Evolutionary conservation across 37 sponge, comb jelly and placozoan genomes (phyloP).

Genomic region (Dysidea cf. avara): DNA sequence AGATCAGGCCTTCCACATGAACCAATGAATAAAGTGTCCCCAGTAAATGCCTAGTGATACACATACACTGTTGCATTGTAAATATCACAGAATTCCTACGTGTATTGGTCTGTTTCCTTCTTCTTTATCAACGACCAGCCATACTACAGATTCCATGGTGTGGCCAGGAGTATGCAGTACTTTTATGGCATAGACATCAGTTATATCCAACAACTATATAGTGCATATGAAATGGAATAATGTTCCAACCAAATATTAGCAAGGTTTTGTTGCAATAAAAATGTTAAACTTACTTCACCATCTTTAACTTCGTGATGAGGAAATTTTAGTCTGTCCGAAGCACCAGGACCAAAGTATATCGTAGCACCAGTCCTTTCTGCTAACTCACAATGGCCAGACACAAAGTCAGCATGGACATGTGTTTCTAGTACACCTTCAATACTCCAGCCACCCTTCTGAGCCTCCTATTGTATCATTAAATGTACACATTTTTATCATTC

Average conservation of each 20-base stretch:
- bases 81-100: constrained; percentile 10
- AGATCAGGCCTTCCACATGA: constrained; percentile 92
- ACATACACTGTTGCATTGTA: too few relatives aligned
- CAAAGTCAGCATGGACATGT: constrained; percentile 94
- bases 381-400: constrained; percentile 85
- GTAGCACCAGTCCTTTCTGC: constrained; percentile 45
- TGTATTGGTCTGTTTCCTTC: constrained; percentile 49
- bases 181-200: constrained; percentile 47
- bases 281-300: constrained; percentile 48
- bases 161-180: constrained; percentile 86
- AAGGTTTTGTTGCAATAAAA: background rate
- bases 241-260: background rate
- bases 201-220: constrained; percentile 54
- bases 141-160: constrained; percentile 86
- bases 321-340: constrained; percentile 59
- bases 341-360: constrained; percentile 83
- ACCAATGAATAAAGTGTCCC: constrained; percentile 91
- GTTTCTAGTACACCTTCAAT: constrained; percentile 73
- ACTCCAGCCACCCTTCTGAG: too few relatives aligned
- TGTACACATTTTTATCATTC: too few relatives aligned
- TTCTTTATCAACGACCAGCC: constrained; percentile 54
- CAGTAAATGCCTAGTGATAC: constrained; percentile 75
- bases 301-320: constrained; percentile 68
- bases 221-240: background rate
- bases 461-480: too few relatives aligned